Conservation (phyloP, 2,113 vertebrate species). For the Ploceus nigricollis region DNA sequence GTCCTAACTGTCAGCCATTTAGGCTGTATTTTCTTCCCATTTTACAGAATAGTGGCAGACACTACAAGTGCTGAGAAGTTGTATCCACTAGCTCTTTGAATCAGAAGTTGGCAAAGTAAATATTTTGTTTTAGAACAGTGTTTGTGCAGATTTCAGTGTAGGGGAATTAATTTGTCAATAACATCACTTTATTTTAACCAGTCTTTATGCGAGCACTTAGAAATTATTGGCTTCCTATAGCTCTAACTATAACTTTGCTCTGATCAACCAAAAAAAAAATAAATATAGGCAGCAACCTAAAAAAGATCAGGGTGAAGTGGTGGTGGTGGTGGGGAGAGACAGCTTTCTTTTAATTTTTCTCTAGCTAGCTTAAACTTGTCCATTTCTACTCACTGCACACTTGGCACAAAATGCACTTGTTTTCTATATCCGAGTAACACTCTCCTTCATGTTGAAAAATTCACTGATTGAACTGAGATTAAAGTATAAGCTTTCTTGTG, state of each 20-base stretch:
- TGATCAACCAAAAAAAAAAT: neutral
- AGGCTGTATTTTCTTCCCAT: neutral
- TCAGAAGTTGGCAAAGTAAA: neutral
- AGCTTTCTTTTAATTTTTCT: neutral
- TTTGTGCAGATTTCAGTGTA: neutral
- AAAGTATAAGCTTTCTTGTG: slow-evolving; percentile 53
- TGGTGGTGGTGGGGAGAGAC: neutral
- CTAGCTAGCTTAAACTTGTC: slow-evolving; percentile 31
- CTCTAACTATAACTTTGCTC: neutral
- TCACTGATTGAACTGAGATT: slow-evolving; percentile 33
- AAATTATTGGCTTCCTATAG: neutral
- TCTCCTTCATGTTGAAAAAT: slow-evolving; percentile 37
- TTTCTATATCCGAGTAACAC: slow-evolving; percentile 2
- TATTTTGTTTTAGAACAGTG: neutral
- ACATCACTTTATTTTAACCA: neutral
- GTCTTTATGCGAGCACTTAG: neutral
- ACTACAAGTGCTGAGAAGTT: neutral
- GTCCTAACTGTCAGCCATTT: neutral
- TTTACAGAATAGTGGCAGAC: neutral
- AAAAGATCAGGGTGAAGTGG: neutral
- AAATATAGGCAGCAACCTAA: neutral
- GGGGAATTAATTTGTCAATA: neutral
- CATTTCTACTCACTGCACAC: neutral
- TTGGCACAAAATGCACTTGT: slow-evolving; percentile 15
- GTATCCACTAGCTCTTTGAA: neutral